Evolutionary conservation across 1,140 invertebrate genomes (phyloP).

Genomic region (Popillia japonica): DNA sequence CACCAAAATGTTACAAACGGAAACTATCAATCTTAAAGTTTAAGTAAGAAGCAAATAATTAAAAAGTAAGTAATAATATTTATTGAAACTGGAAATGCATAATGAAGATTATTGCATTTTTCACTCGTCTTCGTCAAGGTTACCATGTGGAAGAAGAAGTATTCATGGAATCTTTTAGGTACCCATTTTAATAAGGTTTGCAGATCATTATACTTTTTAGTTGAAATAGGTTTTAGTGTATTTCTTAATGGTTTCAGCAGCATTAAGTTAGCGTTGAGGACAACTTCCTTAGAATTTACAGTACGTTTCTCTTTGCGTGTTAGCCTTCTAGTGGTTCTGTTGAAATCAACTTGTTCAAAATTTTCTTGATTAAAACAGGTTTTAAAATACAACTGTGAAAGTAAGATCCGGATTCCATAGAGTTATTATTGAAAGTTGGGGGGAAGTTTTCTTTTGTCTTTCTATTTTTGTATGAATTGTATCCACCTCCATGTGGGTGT

Average conservation of each 20-base stretch:
- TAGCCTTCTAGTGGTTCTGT: no score
- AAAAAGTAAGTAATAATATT: background rate
- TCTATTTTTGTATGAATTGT: constrained; percentile 44
- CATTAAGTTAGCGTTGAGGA: constrained; percentile 20
- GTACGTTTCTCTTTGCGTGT: no score
- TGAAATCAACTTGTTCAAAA: constrained; percentile 24
- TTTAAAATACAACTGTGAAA: constrained; percentile 20
- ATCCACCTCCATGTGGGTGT: constrained; percentile 42
- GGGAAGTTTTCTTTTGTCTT: constrained; percentile 46
- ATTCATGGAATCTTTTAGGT: constrained; percentile 30
- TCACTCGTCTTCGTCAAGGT: constrained; percentile 21
- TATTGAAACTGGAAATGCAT: background rate
- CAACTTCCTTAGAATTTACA: no score
- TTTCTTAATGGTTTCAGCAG: constrained; percentile 27
- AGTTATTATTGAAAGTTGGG: constrained; percentile 42
- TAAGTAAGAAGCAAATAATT: background rate
- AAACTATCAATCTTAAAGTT: constrained; percentile 17
- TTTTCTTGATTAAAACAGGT: background rate
- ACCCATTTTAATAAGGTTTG: constrained; percentile 35
- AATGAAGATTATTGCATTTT: constrained; percentile 1
- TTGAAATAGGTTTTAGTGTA: constrained; percentile 36
- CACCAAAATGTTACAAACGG: constrained; percentile 36
- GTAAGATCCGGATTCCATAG: constrained; percentile 39
- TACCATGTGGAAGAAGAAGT: constrained; percentile 25
- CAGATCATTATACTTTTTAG: constrained; percentile 35